Base-by-base conservation (phyloP, 2,797 vertebrate genomes). In the Cercopithecus petaurista region DNA sequence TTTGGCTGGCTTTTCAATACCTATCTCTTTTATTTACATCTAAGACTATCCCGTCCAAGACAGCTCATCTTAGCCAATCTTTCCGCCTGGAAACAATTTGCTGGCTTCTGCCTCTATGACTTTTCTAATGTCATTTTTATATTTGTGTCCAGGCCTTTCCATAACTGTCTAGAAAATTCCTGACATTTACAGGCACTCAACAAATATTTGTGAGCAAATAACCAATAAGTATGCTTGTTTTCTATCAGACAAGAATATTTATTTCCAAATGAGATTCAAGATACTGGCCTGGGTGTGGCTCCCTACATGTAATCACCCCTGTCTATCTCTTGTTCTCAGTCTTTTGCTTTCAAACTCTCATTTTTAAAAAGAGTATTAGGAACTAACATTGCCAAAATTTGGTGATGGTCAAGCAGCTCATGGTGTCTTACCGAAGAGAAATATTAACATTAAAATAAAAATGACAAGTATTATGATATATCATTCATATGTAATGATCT, bases 401-500 rank as follows among this genome's bases (percentile, higher is more conserved):
- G n/a, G 72, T 36, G 39, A 70, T 61, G 1, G 11, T 57, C 48
- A 88, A 83, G 57, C 12, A 73, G 21, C 88, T 26, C 15, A 36
- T 55, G 57, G 52, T 76, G 30, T 85, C 36, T 80, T 89, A 12
- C 9, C 14, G 6, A 80, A 85, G 8, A 28, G 55, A 75, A 75
- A 84, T 67, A 41, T 50, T 64, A 90, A 75, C n/a, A 84, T 91
- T 46, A 36, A 61, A 84, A 82, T 79, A 52, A 94, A 90, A 90
- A 55, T 64, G 43, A 26, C 26, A 87, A 22, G 11, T 39, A 59
- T 52, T 90, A 24, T 28, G 33, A 64, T 28, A 59, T 4, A 75
- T 22, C 61, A 67, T 19, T 67, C 61, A 90, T 14, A 64, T 7
- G 36, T 12, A 43, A 70, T 41, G 14, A 39, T 26, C n/a, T 79